These are phyloP conservation scores for Eupithecia centaureata DNA, from an alignment of 2,888 invertebrate species.

Conservation along the genomic window DNA sequence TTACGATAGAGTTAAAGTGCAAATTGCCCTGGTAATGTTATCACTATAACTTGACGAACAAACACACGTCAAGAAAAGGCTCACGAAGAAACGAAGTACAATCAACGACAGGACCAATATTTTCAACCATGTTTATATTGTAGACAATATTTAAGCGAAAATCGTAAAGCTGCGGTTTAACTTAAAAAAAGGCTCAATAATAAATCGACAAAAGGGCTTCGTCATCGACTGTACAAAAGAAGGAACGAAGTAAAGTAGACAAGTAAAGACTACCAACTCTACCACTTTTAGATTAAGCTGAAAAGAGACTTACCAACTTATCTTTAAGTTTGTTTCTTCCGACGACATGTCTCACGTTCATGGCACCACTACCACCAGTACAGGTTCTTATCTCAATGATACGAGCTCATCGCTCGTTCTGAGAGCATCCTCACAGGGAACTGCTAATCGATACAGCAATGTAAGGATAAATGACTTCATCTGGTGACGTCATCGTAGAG, in stretches of 20 bases:
- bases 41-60: not conserved
- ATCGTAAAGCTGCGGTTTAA: no score
- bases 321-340: constrained; percentile 61
- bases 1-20: not conserved
- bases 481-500: constrained; percentile 69
- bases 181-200: not conserved
- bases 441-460: constrained; percentile 60
- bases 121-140: not conserved
- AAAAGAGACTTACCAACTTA: constrained; percentile 65
- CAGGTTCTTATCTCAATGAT: constrained; percentile 62
- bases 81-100: not conserved
- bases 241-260: not conserved
- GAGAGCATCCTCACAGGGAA: constrained; percentile 48
- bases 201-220: not conserved
- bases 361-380: constrained; percentile 58
- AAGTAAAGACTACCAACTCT: not conserved
- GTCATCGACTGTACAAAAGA: not conserved
- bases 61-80: no score
- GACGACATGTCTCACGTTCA: constrained; percentile 72
- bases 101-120: not conserved
- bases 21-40: not conserved
- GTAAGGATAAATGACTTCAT: constrained; percentile 54
- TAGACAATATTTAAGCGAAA: no score
- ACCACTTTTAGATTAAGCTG: not conserved
- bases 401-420: constrained; percentile 56